phyloP scores from a whole-genome alignment of 2,888 invertebrate genomes.

The Ennomos erosarius region DNA sequence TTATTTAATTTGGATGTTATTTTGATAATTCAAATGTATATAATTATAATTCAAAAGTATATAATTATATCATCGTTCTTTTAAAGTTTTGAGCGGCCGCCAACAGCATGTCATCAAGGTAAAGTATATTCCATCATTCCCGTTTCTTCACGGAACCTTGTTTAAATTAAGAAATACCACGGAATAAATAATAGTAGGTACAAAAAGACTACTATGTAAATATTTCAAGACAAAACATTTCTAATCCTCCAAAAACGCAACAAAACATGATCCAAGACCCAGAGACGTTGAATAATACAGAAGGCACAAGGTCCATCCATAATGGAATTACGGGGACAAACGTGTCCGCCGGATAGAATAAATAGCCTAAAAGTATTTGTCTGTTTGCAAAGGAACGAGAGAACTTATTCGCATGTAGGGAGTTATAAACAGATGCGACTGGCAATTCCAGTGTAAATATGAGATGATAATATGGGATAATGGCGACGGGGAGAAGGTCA shows the following conservation, averaged over 20 bases:
- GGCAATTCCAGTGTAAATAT: slow-evolving; percentile 35
- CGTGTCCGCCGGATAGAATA: slow-evolving; percentile 42
- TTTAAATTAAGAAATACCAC: too few species aligned
- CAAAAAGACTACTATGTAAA: too few species aligned
- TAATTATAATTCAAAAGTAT: too few species aligned
- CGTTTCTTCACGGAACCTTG: too few species aligned
- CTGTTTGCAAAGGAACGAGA: slow-evolving; percentile 35
- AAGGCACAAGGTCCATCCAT: slow-evolving; percentile 41
- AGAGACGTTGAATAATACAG: slow-evolving; percentile 42
- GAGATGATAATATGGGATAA: slow-evolving; percentile 24
- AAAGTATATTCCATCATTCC: too few species aligned
- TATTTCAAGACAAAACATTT: slow-evolving; percentile 2
- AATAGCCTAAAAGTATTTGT: slow-evolving; percentile 43
- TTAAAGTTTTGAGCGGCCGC: too few species aligned
- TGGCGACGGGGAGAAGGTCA: slow-evolving; percentile 23
- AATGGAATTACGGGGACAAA: slow-evolving; percentile 43
- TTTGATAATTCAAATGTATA: too few species aligned
- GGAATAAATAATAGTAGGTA: too few species aligned
- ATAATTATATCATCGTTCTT: too few species aligned
- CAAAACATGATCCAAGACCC: slow-evolving; percentile 31
- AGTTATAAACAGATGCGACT: slow-evolving; percentile 34
- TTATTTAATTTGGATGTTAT: too few species aligned
- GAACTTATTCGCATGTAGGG: slow-evolving; percentile 13
- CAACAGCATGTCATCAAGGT: too few species aligned
- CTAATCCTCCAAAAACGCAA: slow-evolving; percentile 26